Percentiles rank a stretch among this genome's conserved stretches.
Conservation (phyloP, 2,888 invertebrate species). For the Congeria kusceri region DNA sequence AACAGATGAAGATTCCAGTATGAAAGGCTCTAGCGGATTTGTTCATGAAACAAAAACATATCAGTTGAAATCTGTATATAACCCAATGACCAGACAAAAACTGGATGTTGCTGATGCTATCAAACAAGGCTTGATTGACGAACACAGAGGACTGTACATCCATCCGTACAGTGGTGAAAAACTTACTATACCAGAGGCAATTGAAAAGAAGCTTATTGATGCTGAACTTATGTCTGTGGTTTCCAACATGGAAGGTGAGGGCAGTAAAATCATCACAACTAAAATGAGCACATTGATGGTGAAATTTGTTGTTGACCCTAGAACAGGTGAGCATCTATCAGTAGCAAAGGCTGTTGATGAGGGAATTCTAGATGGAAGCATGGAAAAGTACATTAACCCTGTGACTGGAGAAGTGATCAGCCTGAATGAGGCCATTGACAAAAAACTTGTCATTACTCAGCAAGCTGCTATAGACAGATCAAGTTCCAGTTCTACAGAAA, state of each 20-base stretch:
- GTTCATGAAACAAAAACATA: constrained; percentile 79
- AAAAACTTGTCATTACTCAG: constrained; percentile 90
- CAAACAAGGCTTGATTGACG: constrained; percentile 95
- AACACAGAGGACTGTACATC: constrained; percentile 86
- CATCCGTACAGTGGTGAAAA: constrained; percentile 93
- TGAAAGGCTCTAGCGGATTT: constrained; percentile 95
- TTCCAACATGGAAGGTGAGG: constrained; percentile 93
- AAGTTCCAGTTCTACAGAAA: constrained; percentile 88
- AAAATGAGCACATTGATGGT: constrained; percentile 82
- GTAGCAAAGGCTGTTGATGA: constrained; percentile 96
- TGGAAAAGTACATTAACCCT: constrained; percentile 88
- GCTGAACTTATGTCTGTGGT: constrained; percentile 78
- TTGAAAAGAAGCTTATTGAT: constrained; percentile 91
- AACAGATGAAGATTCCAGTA: constrained; percentile 92
- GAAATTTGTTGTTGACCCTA: constrained; percentile 89
- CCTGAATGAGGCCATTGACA: constrained; percentile 91
- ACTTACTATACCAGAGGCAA: constrained; percentile 93
- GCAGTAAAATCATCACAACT: constrained; percentile 90
- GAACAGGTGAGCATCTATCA: constrained; percentile 90
- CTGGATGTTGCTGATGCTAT: constrained; percentile 96
- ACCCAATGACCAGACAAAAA: constrained; percentile 88
- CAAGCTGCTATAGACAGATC: constrained; percentile 85
- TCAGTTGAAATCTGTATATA: constrained; percentile 87
- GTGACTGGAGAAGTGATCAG: constrained; percentile 88
- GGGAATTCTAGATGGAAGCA: constrained; percentile 95